Base-by-base conservation (phyloP, 2,113 vertebrate genomes). In the Synodontis membranacea region DNA sequence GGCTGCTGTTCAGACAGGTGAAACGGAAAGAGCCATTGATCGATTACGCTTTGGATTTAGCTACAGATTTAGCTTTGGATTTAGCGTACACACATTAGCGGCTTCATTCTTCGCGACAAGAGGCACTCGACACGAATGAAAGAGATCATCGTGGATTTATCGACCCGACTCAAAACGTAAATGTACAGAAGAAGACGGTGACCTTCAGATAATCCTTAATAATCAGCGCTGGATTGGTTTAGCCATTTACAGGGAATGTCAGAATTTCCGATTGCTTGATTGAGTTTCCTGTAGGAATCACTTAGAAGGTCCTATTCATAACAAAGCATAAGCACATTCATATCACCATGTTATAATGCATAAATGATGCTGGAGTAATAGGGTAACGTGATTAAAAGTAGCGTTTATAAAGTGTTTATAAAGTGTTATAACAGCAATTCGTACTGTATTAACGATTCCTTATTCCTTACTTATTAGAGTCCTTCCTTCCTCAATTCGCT, bases 41-140 rank as follows among this genome's bases (percentile, higher is more conserved):
- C 85, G 79, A 87, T 81, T 50, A 48, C 64, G 70, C 80, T 83
- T n/a, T 42, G 58, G 76, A 74, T 75, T 89, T 75, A 66, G 54
- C n/a, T 34, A 80, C 89, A 88, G 83, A n/a, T n/a, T n/a, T n/a
- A n/a, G 70, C 80, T 83, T n/a, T 42, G 58, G 76, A 74, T 75
- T 89, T 75, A 66, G 54, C 79, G 74, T 79, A 85, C 84, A 87
- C 84, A 70, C 85, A 89, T 87, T 88, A 88, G 81, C 42, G 48
- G 62, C 48, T 74, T 81, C 42, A 46, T 75, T 87, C 76, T 28
- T 14, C 15, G 21, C 56, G n/a, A 50, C 83, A 48, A 79, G 89
- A 54, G 62, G 81, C 88, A 62, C 86, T 89, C 62, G 72, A 88
- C 81, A 75, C 84, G 76, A 83, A 85, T 48, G 23, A 84, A 84